phyloP scores from a whole-genome alignment of 1,140 invertebrate species.

The Battus philenor region DNA sequence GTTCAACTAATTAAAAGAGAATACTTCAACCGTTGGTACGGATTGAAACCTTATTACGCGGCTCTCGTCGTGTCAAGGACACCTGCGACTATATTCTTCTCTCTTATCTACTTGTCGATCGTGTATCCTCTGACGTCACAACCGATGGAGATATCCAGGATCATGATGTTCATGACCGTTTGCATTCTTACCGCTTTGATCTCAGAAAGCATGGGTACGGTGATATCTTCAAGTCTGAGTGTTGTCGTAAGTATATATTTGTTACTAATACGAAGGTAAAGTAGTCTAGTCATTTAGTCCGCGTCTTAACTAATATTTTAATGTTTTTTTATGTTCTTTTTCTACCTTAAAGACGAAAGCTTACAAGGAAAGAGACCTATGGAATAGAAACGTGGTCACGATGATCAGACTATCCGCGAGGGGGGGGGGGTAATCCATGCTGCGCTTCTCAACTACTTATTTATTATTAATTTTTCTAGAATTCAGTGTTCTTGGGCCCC shows the following conservation, averaged over 20 bases:
- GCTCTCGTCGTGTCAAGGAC: constrained; percentile 87
- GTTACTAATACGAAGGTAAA: no score
- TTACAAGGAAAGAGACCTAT: no score
- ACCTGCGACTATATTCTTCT: constrained; percentile 83
- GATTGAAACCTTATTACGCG: constrained; percentile 91
- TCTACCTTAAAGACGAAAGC: no score
- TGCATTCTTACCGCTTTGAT: constrained; percentile 83
- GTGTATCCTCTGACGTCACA: constrained; percentile 92
- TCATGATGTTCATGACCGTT: constrained; percentile 81
- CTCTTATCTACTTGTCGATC: constrained; percentile 86
- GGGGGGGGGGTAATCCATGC: no score
- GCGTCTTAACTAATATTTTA: no score
- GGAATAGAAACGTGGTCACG: no score
- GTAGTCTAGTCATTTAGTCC: no score
- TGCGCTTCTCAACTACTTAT: no score
- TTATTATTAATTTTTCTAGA: constrained; percentile 78
- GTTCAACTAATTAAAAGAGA: constrained; percentile 91
- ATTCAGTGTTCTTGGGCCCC: constrained; percentile 87
- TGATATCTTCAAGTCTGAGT: constrained; percentile 83
- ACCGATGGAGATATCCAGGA: constrained; percentile 86
- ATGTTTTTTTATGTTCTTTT: constrained; percentile 14
- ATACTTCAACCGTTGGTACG: constrained; percentile 96
- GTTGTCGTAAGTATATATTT: constrained; percentile 85
- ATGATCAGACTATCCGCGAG: no score
- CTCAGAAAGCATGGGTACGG: constrained; percentile 84